phyloP scores from a whole-genome alignment of 2,797 vertebrate genomes.

The Myoxocephalus aenaeus region DNA sequence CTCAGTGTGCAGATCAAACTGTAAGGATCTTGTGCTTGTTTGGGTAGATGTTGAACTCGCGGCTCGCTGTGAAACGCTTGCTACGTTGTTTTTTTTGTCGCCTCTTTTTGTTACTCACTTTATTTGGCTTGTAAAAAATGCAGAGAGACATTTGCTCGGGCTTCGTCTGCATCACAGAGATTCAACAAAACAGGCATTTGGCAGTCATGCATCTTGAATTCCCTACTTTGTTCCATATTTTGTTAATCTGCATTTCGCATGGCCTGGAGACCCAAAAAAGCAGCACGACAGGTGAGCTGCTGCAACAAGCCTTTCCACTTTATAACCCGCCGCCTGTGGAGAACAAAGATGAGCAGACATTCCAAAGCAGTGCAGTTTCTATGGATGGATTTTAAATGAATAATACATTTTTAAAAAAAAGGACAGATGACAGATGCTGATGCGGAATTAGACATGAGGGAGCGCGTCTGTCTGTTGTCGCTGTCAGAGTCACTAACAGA shows the following conservation, averaged over 20 bases:
- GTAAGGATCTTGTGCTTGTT: constrained; percentile 36
- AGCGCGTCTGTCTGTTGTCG: constrained; percentile 37
- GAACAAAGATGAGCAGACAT: constrained; percentile 24
- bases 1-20: constrained; percentile 34
- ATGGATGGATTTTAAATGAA: constrained; percentile 17
- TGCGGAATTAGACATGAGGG: constrained; percentile 23
- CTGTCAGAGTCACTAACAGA: constrained; percentile 39
- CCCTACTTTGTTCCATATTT: constrained; percentile 24
- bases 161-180: constrained; percentile 29
- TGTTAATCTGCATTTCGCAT: constrained; percentile 30
- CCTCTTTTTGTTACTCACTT: constrained; percentile 36
- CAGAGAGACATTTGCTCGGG: constrained; percentile 32
- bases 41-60: constrained; percentile 53
- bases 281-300: constrained; percentile 45
- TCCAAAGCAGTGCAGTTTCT: constrained; percentile 8
- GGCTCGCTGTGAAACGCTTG: constrained; percentile 31
- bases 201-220: constrained; percentile 14
- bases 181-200: constrained; percentile 29
- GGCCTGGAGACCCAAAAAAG: constrained; percentile 21
- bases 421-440: constrained; percentile 21
- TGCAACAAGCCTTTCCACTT: constrained; percentile 50
- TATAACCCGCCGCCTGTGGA: not conserved
- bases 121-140: constrained; percentile 38
- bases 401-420: not conserved
- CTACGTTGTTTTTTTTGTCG: constrained; percentile 24